phyloP scores from a whole-genome alignment of 2,888 invertebrate genomes.

The Microctonus hyperodae region DNA sequence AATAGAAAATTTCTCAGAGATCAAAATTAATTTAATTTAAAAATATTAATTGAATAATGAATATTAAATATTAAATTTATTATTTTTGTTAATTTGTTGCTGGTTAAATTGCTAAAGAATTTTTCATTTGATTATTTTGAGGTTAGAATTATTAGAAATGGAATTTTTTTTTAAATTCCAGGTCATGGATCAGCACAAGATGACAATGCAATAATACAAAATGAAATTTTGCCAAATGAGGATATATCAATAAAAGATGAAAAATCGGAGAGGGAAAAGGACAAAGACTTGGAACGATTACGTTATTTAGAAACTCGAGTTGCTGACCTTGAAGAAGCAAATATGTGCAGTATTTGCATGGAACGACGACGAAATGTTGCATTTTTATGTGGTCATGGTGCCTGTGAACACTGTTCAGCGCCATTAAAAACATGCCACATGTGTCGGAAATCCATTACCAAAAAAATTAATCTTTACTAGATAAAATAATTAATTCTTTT shows the following conservation, averaged over 20 bases:
- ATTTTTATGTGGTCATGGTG: constrained; percentile 88
- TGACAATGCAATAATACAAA: constrained; percentile 34
- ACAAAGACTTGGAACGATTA: constrained; percentile 58
- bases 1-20: too few species aligned
- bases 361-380: constrained; percentile 82
- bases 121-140: too few species aligned
- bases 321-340: constrained; percentile 86
- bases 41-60: too few species aligned
- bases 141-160: too few species aligned
- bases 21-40: too few species aligned
- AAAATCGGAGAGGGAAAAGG: constrained; percentile 50
- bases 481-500: constrained; percentile 1
- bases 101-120: too few species aligned
- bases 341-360: constrained; percentile 89
- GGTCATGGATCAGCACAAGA: constrained; percentile 29
- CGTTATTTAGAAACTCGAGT: constrained; percentile 78
- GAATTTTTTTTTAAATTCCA: neutral
- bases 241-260: constrained; percentile 36
- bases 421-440: constrained; percentile 86
- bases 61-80: too few species aligned
- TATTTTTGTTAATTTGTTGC: too few species aligned
- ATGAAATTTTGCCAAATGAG: constrained; percentile 41
- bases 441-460: constrained; percentile 80
- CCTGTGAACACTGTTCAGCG: constrained; percentile 82
- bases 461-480: constrained; percentile 73